These are phyloP conservation scores for Hiodon tergisus DNA, from an alignment of 2,113 vertebrate genomes.

Conservation along the genomic window DNA sequence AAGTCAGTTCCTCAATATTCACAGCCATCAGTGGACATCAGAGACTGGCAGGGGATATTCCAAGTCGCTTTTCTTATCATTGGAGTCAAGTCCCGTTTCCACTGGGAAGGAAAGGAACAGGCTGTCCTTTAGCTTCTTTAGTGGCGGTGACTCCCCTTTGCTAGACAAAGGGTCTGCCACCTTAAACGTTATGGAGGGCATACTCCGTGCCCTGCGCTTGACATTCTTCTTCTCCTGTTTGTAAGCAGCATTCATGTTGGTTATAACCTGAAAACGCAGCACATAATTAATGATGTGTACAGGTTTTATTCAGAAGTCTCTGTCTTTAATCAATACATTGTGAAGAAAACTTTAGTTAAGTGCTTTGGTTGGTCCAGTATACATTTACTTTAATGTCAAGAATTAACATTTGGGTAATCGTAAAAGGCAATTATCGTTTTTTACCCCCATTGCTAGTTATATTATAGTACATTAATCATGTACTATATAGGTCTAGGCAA, in stretches of 20 bases:
- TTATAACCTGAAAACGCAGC: slow-evolving; percentile 61
- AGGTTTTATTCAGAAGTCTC: background rate
- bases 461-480: too few relatives aligned
- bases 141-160: slow-evolving; percentile 30
- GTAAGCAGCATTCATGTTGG: slow-evolving; percentile 73
- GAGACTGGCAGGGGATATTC: slow-evolving; percentile 46
- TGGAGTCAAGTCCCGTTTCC: slow-evolving; percentile 58
- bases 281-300: background rate
- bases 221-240: slow-evolving; percentile 65
- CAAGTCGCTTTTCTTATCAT: slow-evolving; percentile 52
- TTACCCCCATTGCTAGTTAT: too few relatives aligned
- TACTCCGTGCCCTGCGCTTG: slow-evolving; percentile 56
- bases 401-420: too few relatives aligned
- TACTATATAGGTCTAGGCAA: too few relatives aligned
- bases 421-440: too few relatives aligned
- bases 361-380: too few relatives aligned
- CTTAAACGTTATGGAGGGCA: slow-evolving; percentile 60
- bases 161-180: slow-evolving; percentile 55
- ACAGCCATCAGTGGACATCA: slow-evolving; percentile 45
- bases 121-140: slow-evolving; percentile 72
- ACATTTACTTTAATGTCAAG: too few relatives aligned
- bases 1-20: background rate
- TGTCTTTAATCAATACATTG: too few relatives aligned
- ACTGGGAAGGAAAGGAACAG: slow-evolving; percentile 74
- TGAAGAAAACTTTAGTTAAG: too few relatives aligned